Evolutionary conservation across 2,113 vertebrate species (phyloP).

Genomic region (Nyctibius bracteatus): DNA sequence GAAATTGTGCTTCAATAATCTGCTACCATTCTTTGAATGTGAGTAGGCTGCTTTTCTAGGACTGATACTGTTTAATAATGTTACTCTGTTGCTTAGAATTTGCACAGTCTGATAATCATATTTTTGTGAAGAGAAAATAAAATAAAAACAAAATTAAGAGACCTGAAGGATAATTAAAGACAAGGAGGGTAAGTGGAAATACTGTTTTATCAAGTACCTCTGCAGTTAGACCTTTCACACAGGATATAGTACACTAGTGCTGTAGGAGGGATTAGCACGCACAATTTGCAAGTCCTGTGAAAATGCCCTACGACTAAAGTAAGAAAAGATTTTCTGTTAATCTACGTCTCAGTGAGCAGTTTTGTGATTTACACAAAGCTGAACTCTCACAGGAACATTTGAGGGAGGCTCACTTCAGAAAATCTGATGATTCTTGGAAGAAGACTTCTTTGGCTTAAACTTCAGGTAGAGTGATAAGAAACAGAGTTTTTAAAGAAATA

Average conservation of each 20-base stretch:
- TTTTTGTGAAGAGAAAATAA: background rate
- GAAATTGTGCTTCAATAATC: background rate
- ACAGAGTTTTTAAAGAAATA: background rate
- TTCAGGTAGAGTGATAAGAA: background rate
- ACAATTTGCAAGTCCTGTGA: background rate
- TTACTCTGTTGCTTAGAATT: background rate
- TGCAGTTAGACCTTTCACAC: background rate
- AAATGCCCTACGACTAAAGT: background rate
- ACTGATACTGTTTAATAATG: background rate
- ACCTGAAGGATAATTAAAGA: background rate
- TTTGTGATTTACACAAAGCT: background rate
- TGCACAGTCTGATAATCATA: background rate
- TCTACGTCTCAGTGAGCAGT: background rate
- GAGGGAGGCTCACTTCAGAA: background rate
- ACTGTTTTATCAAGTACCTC: background rate
- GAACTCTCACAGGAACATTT: background rate
- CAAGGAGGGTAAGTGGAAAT: background rate
- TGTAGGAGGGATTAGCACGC: background rate
- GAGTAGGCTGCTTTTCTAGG: background rate
- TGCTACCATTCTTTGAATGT: background rate
- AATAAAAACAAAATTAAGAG: background rate
- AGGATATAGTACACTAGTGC: background rate
- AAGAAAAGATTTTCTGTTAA: background rate
- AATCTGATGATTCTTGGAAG: background rate
- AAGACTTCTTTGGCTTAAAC: background rate